A percentile compares a stretch with the other conserved stretches of the same genome.
phyloP scores from a whole-genome alignment of 2,888 invertebrate genomes.

The Mongoloraphidia duomilia region DNA sequence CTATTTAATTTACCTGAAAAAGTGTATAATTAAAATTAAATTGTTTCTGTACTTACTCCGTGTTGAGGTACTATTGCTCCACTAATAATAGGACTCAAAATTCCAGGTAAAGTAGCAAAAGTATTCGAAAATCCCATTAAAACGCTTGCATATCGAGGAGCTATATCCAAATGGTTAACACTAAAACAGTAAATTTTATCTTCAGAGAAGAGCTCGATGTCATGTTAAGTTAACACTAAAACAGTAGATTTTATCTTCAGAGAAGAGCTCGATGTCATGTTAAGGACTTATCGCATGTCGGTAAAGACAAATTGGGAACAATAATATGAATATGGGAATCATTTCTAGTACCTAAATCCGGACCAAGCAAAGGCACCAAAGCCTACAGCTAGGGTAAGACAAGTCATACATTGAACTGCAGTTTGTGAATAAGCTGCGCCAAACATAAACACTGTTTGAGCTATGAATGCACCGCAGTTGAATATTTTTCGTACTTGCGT shows the following conservation, averaged over 20 bases:
- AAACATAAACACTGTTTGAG: slow-evolving; percentile 77
- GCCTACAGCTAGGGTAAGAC: slow-evolving; percentile 76
- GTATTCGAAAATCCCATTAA: slow-evolving; percentile 88
- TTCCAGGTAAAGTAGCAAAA: slow-evolving; percentile 80
- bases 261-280: neutral
- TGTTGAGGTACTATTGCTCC: slow-evolving; percentile 40
- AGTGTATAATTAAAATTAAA: too few relatives aligned
- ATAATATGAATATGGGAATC: too few relatives aligned
- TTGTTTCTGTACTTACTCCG: neutral
- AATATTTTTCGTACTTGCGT: slow-evolving; percentile 56
- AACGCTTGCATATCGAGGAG: slow-evolving; percentile 81
- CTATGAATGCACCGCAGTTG: slow-evolving; percentile 57
- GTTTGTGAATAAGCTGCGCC: slow-evolving; percentile 59
- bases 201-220: neutral
- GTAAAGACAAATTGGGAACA: too few relatives aligned
- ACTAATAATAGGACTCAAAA: slow-evolving; percentile 73
- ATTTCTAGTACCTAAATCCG: slow-evolving; percentile 56
- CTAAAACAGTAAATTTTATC: slow-evolving; percentile 28
- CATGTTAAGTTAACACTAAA: slow-evolving; percentile 43
- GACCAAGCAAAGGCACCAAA: slow-evolving; percentile 88
- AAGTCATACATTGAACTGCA: slow-evolving; percentile 57
- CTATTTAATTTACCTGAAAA: too few relatives aligned
- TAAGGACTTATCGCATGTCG: too few relatives aligned
- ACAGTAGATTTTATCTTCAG: slow-evolving; percentile 7
- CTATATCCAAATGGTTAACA: slow-evolving; percentile 77